Conservation (phyloP, 2,113 vertebrate genomes). For the Coptodon rendalli region DNA sequence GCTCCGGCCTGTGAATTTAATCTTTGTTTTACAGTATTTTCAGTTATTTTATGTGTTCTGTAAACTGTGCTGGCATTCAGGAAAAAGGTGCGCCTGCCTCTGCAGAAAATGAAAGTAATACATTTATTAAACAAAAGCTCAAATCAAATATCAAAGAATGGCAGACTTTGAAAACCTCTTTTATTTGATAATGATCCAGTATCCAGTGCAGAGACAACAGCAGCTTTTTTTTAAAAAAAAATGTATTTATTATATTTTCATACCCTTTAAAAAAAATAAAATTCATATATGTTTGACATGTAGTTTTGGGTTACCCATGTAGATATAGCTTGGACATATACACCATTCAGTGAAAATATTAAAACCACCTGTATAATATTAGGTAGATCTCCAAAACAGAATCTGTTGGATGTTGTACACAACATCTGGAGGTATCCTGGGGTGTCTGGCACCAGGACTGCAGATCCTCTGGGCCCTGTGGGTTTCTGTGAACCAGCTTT, state of each 20-base stretch:
- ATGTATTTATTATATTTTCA: neutral
- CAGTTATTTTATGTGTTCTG: neutral
- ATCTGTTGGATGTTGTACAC: neutral
- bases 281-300: neutral
- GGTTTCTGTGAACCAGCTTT: neutral
- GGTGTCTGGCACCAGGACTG: neutral
- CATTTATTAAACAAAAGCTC: neutral
- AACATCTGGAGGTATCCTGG: neutral
- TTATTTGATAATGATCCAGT: neutral
- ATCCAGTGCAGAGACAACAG: neutral
- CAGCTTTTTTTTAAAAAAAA: rapidly evolving
- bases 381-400: neutral
- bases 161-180: neutral
- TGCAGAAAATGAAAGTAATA: neutral
- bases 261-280: neutral
- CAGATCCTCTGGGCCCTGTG: neutral
- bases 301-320: rapidly evolving
- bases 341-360: neutral
- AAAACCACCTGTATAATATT: neutral
- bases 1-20: neutral
- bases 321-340: neutral
- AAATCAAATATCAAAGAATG: neutral
- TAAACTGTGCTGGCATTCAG: neutral
- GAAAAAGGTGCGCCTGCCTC: neutral
- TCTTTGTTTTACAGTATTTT: neutral